phyloP scores from a whole-genome alignment of 1,140 invertebrate genomes.

The Drosophila novamexicana region DNA sequence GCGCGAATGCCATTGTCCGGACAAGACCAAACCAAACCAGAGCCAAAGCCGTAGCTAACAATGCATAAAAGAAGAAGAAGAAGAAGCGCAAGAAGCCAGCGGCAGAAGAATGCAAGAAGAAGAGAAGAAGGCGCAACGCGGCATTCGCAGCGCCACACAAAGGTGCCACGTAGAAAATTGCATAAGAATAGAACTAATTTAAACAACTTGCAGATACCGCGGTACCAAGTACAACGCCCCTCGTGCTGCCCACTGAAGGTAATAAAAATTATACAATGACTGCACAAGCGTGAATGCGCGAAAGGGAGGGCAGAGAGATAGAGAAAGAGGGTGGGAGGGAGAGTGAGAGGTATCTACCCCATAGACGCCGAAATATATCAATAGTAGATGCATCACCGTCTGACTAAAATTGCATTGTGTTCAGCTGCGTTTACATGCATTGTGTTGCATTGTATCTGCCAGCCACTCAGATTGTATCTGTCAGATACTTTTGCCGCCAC shows the following conservation, averaged over 20 bases:
- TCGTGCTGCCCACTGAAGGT: slow-evolving; percentile 18
- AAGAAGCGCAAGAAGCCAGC: slow-evolving; percentile 9
- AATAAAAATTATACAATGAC: slow-evolving; percentile 73
- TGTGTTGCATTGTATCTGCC: slow-evolving; percentile 29
- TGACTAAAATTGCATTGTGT: slow-evolving; percentile 30
- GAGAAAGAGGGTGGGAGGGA: background rate
- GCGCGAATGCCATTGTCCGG: slow-evolving; percentile 64
- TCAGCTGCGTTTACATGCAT: slow-evolving; percentile 1
- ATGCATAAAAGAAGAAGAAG: slow-evolving; percentile 30
- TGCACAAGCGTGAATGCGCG: background rate
- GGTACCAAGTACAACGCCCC: slow-evolving; percentile 18
- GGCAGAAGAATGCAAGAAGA: slow-evolving; percentile 31
- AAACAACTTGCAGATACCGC: slow-evolving; percentile 74
- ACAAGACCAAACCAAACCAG: slow-evolving; percentile 20
- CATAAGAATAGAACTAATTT: slow-evolving; percentile 81
- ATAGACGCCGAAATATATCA: slow-evolving; percentile 38
- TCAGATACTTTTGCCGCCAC: slow-evolving; percentile 26
- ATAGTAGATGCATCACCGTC: slow-evolving; percentile 36
- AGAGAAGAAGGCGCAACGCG: slow-evolving; percentile 4
- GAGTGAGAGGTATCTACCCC: background rate
- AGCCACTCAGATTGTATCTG: slow-evolving; percentile 55
- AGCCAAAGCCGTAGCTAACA: slow-evolving; percentile 37
- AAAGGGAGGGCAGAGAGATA: background rate
- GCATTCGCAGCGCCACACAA: slow-evolving; percentile 53
- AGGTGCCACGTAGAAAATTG: slow-evolving; percentile 80